Evolutionary conservation across 2,888 invertebrate genomes (phyloP).

Genomic region (Drosophila dives): DNA sequence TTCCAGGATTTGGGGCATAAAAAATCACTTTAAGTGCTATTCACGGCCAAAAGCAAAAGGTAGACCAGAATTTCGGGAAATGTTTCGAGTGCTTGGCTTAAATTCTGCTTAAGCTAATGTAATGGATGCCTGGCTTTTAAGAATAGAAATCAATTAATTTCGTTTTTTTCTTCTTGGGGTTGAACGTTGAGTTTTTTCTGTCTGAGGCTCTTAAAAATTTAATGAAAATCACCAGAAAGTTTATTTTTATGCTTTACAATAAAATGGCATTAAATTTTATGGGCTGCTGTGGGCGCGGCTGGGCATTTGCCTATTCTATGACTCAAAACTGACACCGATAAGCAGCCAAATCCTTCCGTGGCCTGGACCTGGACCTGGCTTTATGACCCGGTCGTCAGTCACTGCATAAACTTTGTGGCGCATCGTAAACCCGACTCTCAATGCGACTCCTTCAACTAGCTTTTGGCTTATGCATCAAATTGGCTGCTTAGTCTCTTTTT

Average conservation of each 20-base stretch:
- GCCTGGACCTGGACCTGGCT: slow-evolving; percentile 38
- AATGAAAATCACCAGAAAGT: slow-evolving; percentile 68
- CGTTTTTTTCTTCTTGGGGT: neutral
- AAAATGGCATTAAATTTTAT: slow-evolving; percentile 64
- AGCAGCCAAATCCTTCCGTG: slow-evolving; percentile 59
- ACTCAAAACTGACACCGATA: slow-evolving; percentile 55
- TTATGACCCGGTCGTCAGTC: slow-evolving; percentile 59
- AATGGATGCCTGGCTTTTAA: slow-evolving; percentile 35
- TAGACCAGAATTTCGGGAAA: slow-evolving; percentile 27
- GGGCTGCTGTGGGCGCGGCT: slow-evolving; percentile 35
- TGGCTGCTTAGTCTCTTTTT: slow-evolving; percentile 60
- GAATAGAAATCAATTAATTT: slow-evolving; percentile 67
- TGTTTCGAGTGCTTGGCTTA: slow-evolving; percentile 35
- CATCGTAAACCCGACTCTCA: slow-evolving; percentile 60
- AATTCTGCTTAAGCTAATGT: slow-evolving; percentile 43
- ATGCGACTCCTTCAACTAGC: slow-evolving; percentile 13
- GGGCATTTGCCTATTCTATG: slow-evolving; percentile 50
- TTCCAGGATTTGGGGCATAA: slow-evolving; percentile 33
- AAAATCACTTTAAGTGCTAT: slow-evolving; percentile 61
- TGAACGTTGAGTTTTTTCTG: neutral
- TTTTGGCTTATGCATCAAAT: slow-evolving; percentile 61
- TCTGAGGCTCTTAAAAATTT: slow-evolving; percentile 55
- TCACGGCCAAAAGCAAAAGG: slow-evolving; percentile 55
- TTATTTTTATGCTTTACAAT: slow-evolving; percentile 70
- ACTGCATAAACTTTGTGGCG: slow-evolving; percentile 72